Percentiles rank a stretch among this genome's conserved stretches.
phyloP scores from a whole-genome alignment of 2,888 invertebrate genomes.

The Noctua janthe region DNA sequence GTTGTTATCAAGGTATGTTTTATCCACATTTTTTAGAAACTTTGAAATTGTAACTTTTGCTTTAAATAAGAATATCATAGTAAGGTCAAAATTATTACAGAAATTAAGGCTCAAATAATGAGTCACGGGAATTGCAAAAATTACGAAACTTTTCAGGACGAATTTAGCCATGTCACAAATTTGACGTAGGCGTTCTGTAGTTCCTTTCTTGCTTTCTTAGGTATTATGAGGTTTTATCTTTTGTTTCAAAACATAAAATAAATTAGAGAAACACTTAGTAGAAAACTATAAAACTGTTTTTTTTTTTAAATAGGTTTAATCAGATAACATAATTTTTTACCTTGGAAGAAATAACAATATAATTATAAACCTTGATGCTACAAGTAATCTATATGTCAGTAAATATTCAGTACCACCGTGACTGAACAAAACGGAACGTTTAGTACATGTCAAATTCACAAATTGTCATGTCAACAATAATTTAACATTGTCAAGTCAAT shows the following conservation, averaged over 20 bases:
- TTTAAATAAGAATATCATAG: too few relatives aligned
- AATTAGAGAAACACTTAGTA: neutral
- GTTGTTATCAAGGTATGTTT: too few relatives aligned
- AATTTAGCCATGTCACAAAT: neutral
- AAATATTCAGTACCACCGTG: neutral
- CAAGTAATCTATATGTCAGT: neutral
- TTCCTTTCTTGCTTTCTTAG: neutral
- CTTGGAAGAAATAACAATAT: neutral
- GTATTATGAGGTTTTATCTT: neutral
- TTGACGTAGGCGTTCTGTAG: conserved; percentile 24
- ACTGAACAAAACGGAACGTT: conserved; percentile 10
- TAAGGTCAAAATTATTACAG: too few relatives aligned
- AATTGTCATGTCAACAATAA: neutral
- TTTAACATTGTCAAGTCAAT: too few relatives aligned
- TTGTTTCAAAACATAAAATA: too few relatives aligned
- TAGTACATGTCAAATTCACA: neutral
- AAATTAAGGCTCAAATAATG: neutral
- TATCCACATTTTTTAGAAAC: neutral
- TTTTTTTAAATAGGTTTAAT: neutral
- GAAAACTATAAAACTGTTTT: neutral
- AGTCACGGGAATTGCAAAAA: neutral
- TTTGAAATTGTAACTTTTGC: neutral
- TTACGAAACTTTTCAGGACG: conserved; percentile 17
- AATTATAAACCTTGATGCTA: neutral
- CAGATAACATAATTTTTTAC: neutral